Base-by-base conservation (phyloP, 1,140 invertebrate genomes). In the Lordiphosa collinella region DNA sequence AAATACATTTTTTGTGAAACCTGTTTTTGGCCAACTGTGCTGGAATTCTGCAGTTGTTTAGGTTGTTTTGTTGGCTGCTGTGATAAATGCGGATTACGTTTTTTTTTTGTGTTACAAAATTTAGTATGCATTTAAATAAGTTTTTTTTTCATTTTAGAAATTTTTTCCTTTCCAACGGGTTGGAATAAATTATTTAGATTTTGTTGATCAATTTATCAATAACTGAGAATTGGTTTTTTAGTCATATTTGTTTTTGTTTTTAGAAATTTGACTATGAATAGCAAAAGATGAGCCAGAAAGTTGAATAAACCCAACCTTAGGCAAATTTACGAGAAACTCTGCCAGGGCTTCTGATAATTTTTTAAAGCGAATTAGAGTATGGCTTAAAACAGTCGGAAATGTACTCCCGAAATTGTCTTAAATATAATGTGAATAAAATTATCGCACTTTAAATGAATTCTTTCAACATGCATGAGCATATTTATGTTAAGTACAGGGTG, bases 21-120 rank as follows among this genome's bases (percentile, higher is more conserved):
- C 75, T 25, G 69, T 79, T 78, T 78, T 53, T 36, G 25, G 25
- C 11, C 6, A 56, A 46, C 35, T 63, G 11, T 56, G 60, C 50
- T 54, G 65, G 53, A 65, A 52, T 60, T 49, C 22, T 34, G 54
- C 46, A 29, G 31, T 32, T 58, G 53, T 32, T 48, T 36, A 35
- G 41, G 49, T 65, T 68, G 22, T 34, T 32, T 53, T 34, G 44
- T 29, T 50, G 16, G 22, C 3, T 31, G 1, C 13, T 44, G 10
- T 44, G 41, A 44, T 44, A 44, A 44, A 44, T 44, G 41, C 41
- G 41, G 41, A 44, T 44, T 44, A 44, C 18, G 6, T 7, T 43
- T 25, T 25, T 25, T 25, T 25, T 25, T 25, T 25, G 2, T 25
- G 22, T 25, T 25, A 29, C 25, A 29, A 29, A 29, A 29, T 29